Evolutionary conservation across 2,113 vertebrate genomes (phyloP).

Genomic region (Cyphomyrus plagiostoma): DNA sequence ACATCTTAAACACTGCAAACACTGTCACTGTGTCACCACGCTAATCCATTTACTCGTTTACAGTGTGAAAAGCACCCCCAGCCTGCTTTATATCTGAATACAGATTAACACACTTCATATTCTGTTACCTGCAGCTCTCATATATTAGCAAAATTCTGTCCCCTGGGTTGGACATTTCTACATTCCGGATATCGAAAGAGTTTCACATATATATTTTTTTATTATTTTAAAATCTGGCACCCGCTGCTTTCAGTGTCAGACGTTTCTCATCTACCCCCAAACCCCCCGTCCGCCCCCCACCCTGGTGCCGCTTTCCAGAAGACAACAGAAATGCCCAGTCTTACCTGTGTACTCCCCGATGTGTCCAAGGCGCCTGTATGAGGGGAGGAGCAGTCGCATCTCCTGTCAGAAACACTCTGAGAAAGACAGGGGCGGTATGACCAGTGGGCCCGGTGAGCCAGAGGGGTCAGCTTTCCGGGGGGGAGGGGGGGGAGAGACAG

Average conservation of each 20-base stretch:
- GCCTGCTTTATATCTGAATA: not conserved
- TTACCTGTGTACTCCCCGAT: constrained; percentile 78
- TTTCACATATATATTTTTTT: constrained; percentile 17
- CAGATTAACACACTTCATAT: not conserved
- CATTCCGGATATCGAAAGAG: not conserved
- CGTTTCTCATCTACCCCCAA: constrained; percentile 42
- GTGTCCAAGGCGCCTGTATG: constrained; percentile 70
- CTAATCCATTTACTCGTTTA: not conserved
- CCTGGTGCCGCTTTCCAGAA: constrained; percentile 41
- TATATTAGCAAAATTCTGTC: not conserved
- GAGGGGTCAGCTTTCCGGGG: constrained; percentile 64
- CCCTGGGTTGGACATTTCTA: not conserved
- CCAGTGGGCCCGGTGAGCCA: constrained; percentile 60
- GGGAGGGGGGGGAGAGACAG: constrained; percentile 33
- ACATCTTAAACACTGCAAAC: too few relatives aligned
- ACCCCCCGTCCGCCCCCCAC: not conserved
- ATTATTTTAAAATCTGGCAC: constrained; percentile 56
- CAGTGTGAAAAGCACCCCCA: not conserved
- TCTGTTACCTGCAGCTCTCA: not conserved
- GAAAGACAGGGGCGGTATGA: constrained; percentile 71
- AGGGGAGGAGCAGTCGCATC: constrained; percentile 58
- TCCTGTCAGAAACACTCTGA: constrained; percentile 77
- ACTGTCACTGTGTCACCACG: not conserved
- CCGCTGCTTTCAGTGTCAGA: constrained; percentile 65
- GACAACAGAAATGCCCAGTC: constrained; percentile 49